Evolutionary conservation across 2,797 vertebrate genomes (phyloP), one percentile per base, ranked within the genome.

Genomic region (Squalus acanthias): DNA sequence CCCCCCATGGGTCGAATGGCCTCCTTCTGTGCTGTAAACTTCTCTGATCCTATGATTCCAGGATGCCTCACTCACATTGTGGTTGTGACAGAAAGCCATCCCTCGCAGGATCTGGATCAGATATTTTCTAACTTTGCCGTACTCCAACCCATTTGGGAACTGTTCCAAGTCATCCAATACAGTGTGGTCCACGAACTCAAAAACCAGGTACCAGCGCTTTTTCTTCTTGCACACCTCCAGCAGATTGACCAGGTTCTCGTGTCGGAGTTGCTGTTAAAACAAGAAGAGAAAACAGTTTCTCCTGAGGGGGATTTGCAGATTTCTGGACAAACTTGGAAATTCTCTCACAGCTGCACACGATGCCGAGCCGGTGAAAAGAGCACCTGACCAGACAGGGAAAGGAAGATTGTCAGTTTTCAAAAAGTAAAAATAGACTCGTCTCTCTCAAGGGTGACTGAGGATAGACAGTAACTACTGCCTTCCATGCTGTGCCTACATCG

Each of bases 161-260:
- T 98, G 98, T 96, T 99, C 98, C 29, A 99, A 97, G 96, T 99
- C 98, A 0, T 99, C 98, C n/a, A 99, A 98, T 74, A 99, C 97
- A 0, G 98, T 99, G 96, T 98, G 98, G 96, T 99, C 99, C 96
- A 99, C 98, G 96, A 99, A 99, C 97, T 99, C 99, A 97, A 99
- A 99, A 79, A 99, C 99, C 96, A 99, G 97, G n/a, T 98, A 99
- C 98, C 98, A 99, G 33, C 98, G 97, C 50, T 98, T 98, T 57
- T 98, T 98, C 82, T 98, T 98, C 97, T 98, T 98, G 97, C 98
- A 99, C 69, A 98, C 99, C 96, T 99, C 99, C 67, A 99, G 97
- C 26, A 99, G 98, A 97, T 98, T 99, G 96, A 99, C 99, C 92
- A 99, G 97, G 97, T 99, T 99, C 96, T 99, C 98, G 0, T 99